phyloP scores from a whole-genome alignment of 2,797 vertebrate genomes.

The Clarias laeviceps region DNA sequence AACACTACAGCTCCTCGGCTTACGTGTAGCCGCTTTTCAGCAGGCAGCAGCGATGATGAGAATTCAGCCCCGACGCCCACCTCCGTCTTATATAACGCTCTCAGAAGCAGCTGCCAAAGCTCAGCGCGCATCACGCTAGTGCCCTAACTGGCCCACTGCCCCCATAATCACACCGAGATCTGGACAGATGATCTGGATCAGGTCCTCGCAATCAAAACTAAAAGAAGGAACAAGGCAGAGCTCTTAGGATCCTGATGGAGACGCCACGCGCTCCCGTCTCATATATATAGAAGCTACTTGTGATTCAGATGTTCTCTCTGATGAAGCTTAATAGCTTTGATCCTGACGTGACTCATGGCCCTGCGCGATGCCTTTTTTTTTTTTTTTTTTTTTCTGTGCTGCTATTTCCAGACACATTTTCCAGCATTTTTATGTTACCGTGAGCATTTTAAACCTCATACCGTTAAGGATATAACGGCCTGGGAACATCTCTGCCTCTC shows the following conservation, averaged over 20 bases:
- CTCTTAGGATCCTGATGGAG: conserved; percentile 32
- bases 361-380: conserved; percentile 15
- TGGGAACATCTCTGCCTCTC: not conserved
- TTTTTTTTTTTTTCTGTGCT: not conserved
- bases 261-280: conserved; percentile 23
- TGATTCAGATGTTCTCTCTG: conserved; percentile 51
- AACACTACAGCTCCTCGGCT: conserved; percentile 2
- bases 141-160: conserved; percentile 37
- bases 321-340: conserved; percentile 50
- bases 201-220: conserved; percentile 43
- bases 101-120: conserved; percentile 42
- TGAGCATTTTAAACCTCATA: not conserved
- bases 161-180: conserved; percentile 37
- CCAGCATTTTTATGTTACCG: not conserved
- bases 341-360: conserved; percentile 35
- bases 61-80: conserved; percentile 54
- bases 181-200: conserved; percentile 45
- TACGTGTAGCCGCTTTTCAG: conserved; percentile 35
- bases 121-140: conserved; percentile 35
- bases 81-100: conserved; percentile 49
- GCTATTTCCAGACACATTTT: conserved; percentile 49
- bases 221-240: not conserved
- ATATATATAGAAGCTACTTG: conserved; percentile 48
- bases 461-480: no score
- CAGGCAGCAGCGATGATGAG: conserved; percentile 30